These are phyloP conservation scores for Calephelis perditalis DNA, from an alignment of 2,888 invertebrate genomes.

Conservation along the genomic window DNA sequence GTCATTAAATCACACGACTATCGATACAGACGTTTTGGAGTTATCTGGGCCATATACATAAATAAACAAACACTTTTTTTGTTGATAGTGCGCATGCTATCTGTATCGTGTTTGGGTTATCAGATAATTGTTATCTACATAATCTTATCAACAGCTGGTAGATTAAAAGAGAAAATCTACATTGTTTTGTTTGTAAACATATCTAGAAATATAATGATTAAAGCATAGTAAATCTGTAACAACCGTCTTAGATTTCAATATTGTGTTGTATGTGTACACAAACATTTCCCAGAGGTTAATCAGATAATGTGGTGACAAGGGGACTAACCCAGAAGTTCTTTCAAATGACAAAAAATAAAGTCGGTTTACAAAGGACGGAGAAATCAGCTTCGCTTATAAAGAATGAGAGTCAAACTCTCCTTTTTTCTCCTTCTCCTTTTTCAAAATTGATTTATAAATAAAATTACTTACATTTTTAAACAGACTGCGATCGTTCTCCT, in stretches of 20 bases:
- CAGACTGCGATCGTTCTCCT: constrained; percentile 3
- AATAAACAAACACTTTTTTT: too few species aligned
- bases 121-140: too few species aligned
- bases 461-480: constrained; percentile 1
- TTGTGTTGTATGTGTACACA: neutral
- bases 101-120: too few species aligned
- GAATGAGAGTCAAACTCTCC: too few species aligned
- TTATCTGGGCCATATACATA: too few species aligned
- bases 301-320: neutral
- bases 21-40: too few species aligned
- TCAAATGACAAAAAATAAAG: neutral
- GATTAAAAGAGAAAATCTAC: neutral
- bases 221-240: neutral
- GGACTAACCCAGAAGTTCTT: neutral
- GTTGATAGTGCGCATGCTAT: too few species aligned
- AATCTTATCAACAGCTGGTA: neutral
- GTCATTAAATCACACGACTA: too few species aligned
- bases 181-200: neutral
- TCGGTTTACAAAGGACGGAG: neutral
- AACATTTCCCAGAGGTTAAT: neutral
- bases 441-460: too few species aligned
- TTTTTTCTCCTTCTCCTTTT: too few species aligned
- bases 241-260: neutral
- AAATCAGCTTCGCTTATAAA: too few species aligned
- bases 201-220: neutral